phyloP scores from a whole-genome alignment of 2,797 vertebrate species.

The Xerus rutilus region DNA sequence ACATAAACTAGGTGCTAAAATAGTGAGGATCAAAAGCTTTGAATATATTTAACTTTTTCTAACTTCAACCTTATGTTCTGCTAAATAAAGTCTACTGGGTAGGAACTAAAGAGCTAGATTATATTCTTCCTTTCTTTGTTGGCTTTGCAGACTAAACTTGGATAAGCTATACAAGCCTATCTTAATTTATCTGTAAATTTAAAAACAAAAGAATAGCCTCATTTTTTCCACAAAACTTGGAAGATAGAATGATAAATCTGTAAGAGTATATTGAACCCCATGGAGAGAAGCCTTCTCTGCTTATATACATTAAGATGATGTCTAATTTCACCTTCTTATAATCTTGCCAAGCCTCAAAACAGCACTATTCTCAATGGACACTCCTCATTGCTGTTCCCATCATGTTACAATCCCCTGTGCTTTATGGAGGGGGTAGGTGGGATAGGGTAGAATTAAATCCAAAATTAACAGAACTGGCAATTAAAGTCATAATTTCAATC shows the following conservation, averaged over 20 bases:
- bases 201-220: slow-evolving; percentile 13
- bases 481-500: slow-evolving; percentile 72
- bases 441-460: slow-evolving; percentile 59
- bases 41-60: background rate
- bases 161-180: slow-evolving; percentile 1
- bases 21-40: background rate
- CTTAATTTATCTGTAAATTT: slow-evolving; percentile 53
- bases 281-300: background rate
- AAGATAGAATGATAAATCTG: slow-evolving; percentile 42
- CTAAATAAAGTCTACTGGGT: background rate
- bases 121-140: background rate
- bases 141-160: background rate
- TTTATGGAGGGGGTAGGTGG: background rate
- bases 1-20: background rate
- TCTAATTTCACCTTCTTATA: slow-evolving; percentile 5
- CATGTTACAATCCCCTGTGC: background rate
- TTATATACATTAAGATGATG: background rate
- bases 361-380: background rate
- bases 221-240: slow-evolving; percentile 7
- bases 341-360: slow-evolving; percentile 4
- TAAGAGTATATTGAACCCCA: background rate
- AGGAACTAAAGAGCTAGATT: background rate
- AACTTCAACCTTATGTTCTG: background rate
- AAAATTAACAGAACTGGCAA: slow-evolving; percentile 75
- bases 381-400: background rate